These are phyloP conservation scores for Colostygia pectinataria DNA, from an alignment of 2,888 invertebrate species.

Conservation along the genomic window DNA sequence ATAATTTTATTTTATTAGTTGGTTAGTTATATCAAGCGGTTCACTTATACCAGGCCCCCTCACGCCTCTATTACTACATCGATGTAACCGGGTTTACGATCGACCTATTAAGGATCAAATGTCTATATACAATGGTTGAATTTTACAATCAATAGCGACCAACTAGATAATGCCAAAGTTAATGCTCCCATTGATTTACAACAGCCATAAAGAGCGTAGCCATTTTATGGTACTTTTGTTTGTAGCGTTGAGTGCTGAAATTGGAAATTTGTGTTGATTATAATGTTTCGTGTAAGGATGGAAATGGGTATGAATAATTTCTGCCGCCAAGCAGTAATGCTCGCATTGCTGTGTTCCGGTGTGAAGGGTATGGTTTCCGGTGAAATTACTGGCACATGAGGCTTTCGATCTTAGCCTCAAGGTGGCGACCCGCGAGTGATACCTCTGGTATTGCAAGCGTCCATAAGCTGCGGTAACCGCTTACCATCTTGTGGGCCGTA, in stretches of 20 bases:
- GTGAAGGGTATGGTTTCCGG: too few species aligned
- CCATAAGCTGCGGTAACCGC: too few species aligned
- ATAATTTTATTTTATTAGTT: too few species aligned
- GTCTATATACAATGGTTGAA: conserved; percentile 41
- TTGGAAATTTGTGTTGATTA: conserved; percentile 10
- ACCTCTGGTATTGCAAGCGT: too few species aligned
- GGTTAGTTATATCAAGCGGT: background rate
- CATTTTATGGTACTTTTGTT: conserved; percentile 33
- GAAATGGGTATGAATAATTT: too few species aligned
- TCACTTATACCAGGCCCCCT: conserved; percentile 30
- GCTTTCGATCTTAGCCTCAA: too few species aligned
- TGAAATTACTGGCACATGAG: too few species aligned
- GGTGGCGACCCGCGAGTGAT: too few species aligned
- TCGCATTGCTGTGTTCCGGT: too few species aligned
- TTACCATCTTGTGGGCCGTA: too few species aligned
- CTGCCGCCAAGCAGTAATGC: too few species aligned
- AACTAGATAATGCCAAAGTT: conserved; percentile 39
- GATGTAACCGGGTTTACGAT: conserved; percentile 55
- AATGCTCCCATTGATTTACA: conserved; percentile 37
- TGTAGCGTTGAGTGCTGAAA: conserved; percentile 28
- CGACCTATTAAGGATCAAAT: conserved; percentile 51
- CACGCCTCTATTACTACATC: conserved; percentile 47
- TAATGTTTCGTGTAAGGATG: background rate
- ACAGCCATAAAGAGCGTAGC: conserved; percentile 29
- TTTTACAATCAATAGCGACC: conserved; percentile 42